Evolutionary conservation across 64 coral and sea anemone genomes (phyloP), one percentile per base, ranked within the genome.

Genomic region (Stichodactyla mertensii): DNA sequence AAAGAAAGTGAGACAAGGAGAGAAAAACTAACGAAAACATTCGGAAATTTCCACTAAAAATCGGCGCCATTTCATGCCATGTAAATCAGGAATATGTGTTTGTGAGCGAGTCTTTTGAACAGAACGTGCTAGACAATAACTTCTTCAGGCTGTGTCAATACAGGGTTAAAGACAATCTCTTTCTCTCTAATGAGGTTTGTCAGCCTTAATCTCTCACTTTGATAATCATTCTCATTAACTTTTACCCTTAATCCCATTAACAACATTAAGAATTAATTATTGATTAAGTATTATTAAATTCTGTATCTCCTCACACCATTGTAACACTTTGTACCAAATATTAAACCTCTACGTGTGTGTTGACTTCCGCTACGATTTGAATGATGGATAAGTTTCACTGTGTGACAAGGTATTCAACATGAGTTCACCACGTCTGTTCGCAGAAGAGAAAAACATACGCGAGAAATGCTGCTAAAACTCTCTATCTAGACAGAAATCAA

Each of bases 171-270:
- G 69, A 31, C 24, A 14, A 14, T 74, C n/a, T 27, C 69, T 74
- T 74, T 74, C 26, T 14, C 69, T 74, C 27, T 74, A 74, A 74
- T 31, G 26, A 74, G 12, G 24, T 27, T 74, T 74, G 69, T 74
- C 69, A 74, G n/a, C 27, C 69, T 28, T 74, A 74, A 74, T 74
- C 69, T 74, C n/a, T 74, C 26, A 31, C 69, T 31, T 31, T 31
- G 24, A 74, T 13, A 74, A 74, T 74, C 24, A 74, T 31, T 31
- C 69, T 74, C 69, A 74, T 74, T 74, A 74, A 31, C 69, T 74
- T 74, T 66, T 74, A 0, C 8, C 0, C 5, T 10, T 74, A 74
- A 74, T 74, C 69, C 16, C 69, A 31, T 74, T 28, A 31, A 74
- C 69, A 74, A 74, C 11, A 74, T 74, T 74, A 27, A 74, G 69